Base-by-base conservation (phyloP, 2,888 invertebrate genomes). In the Hermaeophaga mercurialis region DNA sequence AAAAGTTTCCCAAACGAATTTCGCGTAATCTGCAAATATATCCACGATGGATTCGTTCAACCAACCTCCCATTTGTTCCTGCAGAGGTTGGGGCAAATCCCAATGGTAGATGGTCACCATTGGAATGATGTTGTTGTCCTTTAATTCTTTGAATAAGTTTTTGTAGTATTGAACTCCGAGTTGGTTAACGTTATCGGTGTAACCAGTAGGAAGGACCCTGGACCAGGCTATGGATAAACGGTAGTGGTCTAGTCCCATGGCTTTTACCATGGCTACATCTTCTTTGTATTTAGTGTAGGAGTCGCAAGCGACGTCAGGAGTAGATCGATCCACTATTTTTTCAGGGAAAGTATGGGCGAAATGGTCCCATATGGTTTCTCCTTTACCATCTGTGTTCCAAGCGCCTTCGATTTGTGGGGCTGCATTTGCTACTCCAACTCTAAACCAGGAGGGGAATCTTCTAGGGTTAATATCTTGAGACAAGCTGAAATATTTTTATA, bases 11-110 rank as follows among this genome's bases (percentile, higher is more conserved):
- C 81, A 61, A 2, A 67, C 73, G 1, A 78, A 74, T 12, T 76
- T 77, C 0, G 86, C 84, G 74, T 79, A 22, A 86, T 64, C n/a
- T 90, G 80, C 67, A 84, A 87, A 69, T 88, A 80, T 52, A 91
- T 87, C 81, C 0, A 79, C 80, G 43, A 84, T 79, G 7, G 80
- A 64, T 1, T 83, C 82, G 67, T 85, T 86, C 31, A 82, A 79
- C 85, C 85, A 85, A 0, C 85, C 86, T 0, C 85, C 85, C 3
- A 84, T 72, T 15, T 46, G 19, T 31, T 84, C 81, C 76, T 68
- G 62, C 7, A 64, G 53, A 33, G 53, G 43, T 41, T 63, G 63
- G 0, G 63, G 63, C 14, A 63, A 46, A 19, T 61, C 61, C 61
- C 61, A 61, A 17, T 61, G 61, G 24, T 61, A 58, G 11, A 61